phyloP scores from a whole-genome alignment of 2,113 vertebrate species.

The Bos taurus region ARS-UCD2.0 NC_037334.1:25468501-25469000 shows the following conservation, averaged over 20 bases:
- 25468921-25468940: not conserved
- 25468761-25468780: not conserved
- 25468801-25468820: not conserved
- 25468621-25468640: not conserved
- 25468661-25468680: not conserved
- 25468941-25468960: not conserved
- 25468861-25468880: not conserved
- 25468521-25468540: conserved; percentile 26
- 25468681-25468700: not conserved
- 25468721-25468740: not conserved
- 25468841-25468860: not conserved
- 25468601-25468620: conserved; percentile 13
- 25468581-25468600: conserved; percentile 36
- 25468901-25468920: not conserved
- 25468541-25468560: conserved; percentile 19
- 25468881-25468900: not conserved
- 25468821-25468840: not conserved
- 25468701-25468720: not conserved
- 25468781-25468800: not conserved
- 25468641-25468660: not conserved
- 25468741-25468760: not conserved
- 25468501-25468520: conserved; percentile 58
- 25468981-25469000: not conserved
- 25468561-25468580: conserved; percentile 40
- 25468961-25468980: not conserved